phyloP scores from a whole-genome alignment of 2,797 vertebrate genomes.

The Pseudochirops corinnae region DNA sequence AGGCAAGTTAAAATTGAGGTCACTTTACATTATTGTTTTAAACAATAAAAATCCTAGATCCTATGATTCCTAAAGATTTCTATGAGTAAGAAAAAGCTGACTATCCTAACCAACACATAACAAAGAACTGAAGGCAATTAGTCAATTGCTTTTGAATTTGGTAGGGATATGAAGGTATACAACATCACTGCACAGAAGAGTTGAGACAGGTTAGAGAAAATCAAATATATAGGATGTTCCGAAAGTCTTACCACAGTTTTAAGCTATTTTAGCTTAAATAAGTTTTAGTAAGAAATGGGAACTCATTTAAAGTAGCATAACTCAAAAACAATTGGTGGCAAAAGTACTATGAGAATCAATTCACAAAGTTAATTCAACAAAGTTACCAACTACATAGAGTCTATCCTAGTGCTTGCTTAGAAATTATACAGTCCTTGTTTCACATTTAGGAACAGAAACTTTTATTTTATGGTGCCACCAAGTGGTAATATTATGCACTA shows the following conservation, averaged over 20 bases:
- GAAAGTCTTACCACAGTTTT: neutral
- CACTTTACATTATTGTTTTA: constrained; percentile 10
- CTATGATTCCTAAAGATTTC: neutral
- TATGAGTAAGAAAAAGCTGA: constrained; percentile 29
- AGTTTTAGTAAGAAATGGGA: neutral
- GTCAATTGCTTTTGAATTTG: neutral
- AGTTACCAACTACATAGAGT: neutral
- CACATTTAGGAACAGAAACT: constrained; percentile 60
- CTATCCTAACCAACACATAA: constrained; percentile 4
- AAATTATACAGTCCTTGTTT: neutral
- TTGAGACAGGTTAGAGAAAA: neutral
- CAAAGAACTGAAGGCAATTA: constrained; percentile 13
- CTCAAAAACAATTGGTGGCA: neutral
- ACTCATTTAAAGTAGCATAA: neutral
- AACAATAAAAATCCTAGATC: constrained; percentile 39
- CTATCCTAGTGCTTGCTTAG: neutral
- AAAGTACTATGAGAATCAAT: constrained; percentile 26
- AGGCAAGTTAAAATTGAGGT: constrained; percentile 19
- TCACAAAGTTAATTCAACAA: constrained; percentile 15
- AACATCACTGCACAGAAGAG: neutral
- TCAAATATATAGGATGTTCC: neutral
- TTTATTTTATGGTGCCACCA: constrained; percentile 85
- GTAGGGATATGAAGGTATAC: neutral
- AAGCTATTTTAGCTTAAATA: neutral
- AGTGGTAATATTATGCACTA: constrained; percentile 80